Evolutionary conservation across 2,888 invertebrate genomes (phyloP), one percentile per base, ranked within the genome.

Genomic region (Caenorhabditis afra): DNA sequence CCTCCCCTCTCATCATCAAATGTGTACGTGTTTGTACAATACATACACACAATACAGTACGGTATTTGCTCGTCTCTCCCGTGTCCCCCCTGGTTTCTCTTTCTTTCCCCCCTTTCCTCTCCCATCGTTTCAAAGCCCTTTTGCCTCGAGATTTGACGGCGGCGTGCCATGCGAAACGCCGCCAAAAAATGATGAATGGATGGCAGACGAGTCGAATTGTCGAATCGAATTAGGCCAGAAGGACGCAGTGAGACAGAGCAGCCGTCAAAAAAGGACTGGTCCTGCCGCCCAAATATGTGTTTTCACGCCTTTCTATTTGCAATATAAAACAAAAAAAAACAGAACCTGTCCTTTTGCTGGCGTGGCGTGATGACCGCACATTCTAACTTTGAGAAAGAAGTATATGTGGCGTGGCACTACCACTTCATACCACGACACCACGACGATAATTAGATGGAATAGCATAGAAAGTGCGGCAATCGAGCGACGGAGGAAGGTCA

Each of bases 21-120:
- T 64, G 71, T 64, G 57, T 57, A 57, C 57, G 57, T 57, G 71
- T 71, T 71, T 71, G 71, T 71, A 71, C 74, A 66, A 65, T 74
- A 74, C 65, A 66, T 73, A 64, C 65, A 70, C 52, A 71, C 71
- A 71, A 71, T 71, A 71, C 71, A 64, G 71, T 71, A 71, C 50
- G 29, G 71, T 70, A 23, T 70, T 62, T 66, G 61, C 66, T 75
- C 61, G 64, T 57, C 61, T 52, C 59, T 66, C 67, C 66, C 64
- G 44, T 58, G 49, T 70, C 65, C 62, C 64, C 45, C 52, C 55
- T 41, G 41, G 52, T 50, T 29, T n/a, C 7, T 49, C 47, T 41
- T 44, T 52, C 52, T 45, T 50, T 71, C 67, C 23, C 67, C 57
- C 47, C 67, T 37, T 58, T 45, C 66, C 53, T n/a, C n/a, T n/a